Evolutionary conservation across 2,888 invertebrate species (phyloP).

Genomic region (Magallana nippona): DNA sequence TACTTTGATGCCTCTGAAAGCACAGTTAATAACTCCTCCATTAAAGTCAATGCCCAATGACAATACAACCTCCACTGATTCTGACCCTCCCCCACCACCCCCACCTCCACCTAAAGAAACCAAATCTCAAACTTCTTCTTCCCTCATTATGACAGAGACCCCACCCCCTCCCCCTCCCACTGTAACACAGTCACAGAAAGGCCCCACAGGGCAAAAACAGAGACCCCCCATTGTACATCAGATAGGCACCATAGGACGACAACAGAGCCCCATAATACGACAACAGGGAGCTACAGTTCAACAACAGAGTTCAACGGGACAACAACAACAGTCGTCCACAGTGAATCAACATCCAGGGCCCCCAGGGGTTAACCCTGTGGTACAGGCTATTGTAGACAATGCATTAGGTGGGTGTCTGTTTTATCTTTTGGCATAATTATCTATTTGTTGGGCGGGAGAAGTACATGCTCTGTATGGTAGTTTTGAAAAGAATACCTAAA

Average conservation of each 20-base stretch:
- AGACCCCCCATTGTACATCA: background rate
- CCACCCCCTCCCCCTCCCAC: constrained; percentile 35
- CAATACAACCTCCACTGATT: background rate
- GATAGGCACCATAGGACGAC: background rate
- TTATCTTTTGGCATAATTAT: background rate
- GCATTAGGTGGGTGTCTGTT: constrained; percentile 38
- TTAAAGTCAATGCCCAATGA: background rate
- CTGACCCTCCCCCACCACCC: background rate
- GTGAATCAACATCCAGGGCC: background rate
- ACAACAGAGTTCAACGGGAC: too few relatives aligned
- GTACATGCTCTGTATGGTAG: too few relatives aligned
- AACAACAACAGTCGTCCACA: background rate
- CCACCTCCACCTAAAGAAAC: background rate
- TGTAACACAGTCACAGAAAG: background rate
- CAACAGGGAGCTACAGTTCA: too few relatives aligned
- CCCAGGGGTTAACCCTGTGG: constrained; percentile 40
- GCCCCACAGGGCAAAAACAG: background rate
- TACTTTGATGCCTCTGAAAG: background rate
- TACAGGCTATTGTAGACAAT: constrained; percentile 45
- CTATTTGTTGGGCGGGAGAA: too few relatives aligned
- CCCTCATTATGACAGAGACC: background rate
- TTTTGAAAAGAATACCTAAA: too few relatives aligned
- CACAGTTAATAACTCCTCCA: constrained; percentile 4
- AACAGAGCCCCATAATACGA: too few relatives aligned
- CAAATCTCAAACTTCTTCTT: background rate